Conservation (phyloP, 2,888 invertebrate species). For the Eupsilia transversa region DNA sequence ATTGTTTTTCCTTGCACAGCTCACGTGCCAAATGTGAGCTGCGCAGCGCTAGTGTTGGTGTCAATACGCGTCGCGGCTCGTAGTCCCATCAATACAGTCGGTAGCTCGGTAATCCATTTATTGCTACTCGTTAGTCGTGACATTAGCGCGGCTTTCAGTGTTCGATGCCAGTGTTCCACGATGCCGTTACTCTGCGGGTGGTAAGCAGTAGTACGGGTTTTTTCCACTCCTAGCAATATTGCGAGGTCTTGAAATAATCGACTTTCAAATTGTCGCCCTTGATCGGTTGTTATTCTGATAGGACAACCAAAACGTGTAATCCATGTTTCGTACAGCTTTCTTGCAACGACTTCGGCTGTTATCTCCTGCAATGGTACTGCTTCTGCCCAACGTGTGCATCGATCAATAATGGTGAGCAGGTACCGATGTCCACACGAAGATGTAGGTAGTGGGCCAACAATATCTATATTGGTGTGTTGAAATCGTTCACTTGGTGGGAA, state of each 20-base stretch:
- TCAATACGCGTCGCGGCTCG: neutral
- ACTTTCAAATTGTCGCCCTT: no score
- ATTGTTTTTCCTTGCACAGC: no score
- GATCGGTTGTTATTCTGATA: no score
- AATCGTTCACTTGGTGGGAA: neutral
- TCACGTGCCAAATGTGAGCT: no score
- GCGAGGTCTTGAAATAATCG: neutral
- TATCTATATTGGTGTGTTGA: no score
- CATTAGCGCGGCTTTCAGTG: neutral
- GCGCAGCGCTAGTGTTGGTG: no score
- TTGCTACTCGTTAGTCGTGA: neutral
- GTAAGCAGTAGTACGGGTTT: slow-evolving; percentile 2
- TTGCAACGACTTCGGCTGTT: no score
- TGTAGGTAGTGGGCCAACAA: neutral
- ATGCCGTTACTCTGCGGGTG: slow-evolving; percentile 8
- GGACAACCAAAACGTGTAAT: no score
- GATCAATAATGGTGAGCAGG: no score
- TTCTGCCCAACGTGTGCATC: no score
- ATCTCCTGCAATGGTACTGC: no score
- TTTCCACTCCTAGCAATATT: neutral
- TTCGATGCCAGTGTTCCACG: neutral
- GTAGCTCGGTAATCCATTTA: slow-evolving; percentile 2
- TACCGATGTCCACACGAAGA: neutral
- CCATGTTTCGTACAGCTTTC: no score
- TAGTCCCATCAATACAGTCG: neutral